Percentiles rank a stretch among this genome's conserved stretches.
Evolutionary conservation across 2,888 invertebrate genomes (phyloP).

Genomic region (Callyntrura guangdongensis): DNA sequence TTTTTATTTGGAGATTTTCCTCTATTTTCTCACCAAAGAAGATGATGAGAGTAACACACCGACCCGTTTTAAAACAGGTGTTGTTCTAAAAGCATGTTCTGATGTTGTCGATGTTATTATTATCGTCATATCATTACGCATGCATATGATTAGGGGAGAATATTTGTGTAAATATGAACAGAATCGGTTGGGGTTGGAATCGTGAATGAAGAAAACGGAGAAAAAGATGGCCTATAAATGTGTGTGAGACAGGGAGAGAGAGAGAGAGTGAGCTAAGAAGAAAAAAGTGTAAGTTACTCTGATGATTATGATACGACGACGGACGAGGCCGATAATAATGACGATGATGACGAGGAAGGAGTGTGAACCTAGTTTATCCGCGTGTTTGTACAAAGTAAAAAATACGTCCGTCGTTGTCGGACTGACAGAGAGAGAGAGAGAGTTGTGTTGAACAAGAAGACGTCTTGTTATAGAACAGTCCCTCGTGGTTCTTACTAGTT

Average conservation of each 20-base stretch:
- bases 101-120: not conserved
- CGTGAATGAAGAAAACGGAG: slow-evolving; percentile 5
- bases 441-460: slow-evolving; percentile 34
- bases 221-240: slow-evolving; percentile 14
- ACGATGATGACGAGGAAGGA: slow-evolving; percentile 81
- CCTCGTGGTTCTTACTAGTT: slow-evolving; percentile 58
- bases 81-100: not conserved
- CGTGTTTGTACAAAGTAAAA: slow-evolving; percentile 18
- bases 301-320: slow-evolving; percentile 36
- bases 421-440: not conserved
- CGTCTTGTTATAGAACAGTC: slow-evolving; percentile 73
- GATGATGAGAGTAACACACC: not conserved
- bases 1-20: slow-evolving; percentile 16
- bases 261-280: not conserved
- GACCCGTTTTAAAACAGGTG: slow-evolving; percentile 30
- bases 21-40: slow-evolving; percentile 47
- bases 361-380: slow-evolving; percentile 74
- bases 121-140: slow-evolving; percentile 13
- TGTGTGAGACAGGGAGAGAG: too few relatives aligned
- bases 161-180: not conserved
- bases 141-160: slow-evolving; percentile 25
- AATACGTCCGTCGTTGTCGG: not conserved
- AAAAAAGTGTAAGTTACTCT: not conserved
- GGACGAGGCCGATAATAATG: slow-evolving; percentile 49
- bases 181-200: not conserved